These are phyloP conservation scores for Oligia latruncula DNA, from an alignment of 2,888 invertebrate genomes.

Conservation along the genomic window DNA sequence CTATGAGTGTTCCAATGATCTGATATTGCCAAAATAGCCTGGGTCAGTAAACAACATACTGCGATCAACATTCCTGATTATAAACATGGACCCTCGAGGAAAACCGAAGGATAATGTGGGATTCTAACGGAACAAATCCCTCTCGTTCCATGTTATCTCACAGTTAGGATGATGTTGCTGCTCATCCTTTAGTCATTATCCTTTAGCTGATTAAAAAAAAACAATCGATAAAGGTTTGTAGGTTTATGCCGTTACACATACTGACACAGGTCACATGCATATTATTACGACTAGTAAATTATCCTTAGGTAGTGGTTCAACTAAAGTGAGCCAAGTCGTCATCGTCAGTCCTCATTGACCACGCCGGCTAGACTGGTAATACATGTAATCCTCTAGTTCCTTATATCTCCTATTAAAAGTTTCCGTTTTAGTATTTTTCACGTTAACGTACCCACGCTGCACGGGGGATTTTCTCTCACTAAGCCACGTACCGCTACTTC, in stretches of 20 bases:
- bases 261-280: too few relatives aligned
- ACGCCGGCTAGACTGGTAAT: background rate
- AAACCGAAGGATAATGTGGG: background rate
- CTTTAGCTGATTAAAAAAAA: too few relatives aligned
- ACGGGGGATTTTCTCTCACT: slow-evolving; percentile 11
- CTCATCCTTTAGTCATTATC: too few relatives aligned
- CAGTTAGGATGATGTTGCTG: background rate
- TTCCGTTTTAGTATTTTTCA: slow-evolving; percentile 17
- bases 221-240: too few relatives aligned
- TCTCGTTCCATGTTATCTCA: background rate
- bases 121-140: background rate
- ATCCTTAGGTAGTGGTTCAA: background rate
- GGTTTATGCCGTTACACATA: too few relatives aligned
- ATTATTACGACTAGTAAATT: background rate
- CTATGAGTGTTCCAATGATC: background rate
- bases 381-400: background rate
- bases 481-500: slow-evolving; percentile 6
- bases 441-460: slow-evolving; percentile 3
- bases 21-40: background rate
- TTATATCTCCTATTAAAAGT: slow-evolving; percentile 7
- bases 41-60: background rate
- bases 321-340: background rate
- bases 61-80: background rate
- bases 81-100: background rate
- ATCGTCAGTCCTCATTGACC: background rate